Evolutionary conservation across 2,113 vertebrate species (phyloP).

Genomic region (Todiramphus chloris): DNA sequence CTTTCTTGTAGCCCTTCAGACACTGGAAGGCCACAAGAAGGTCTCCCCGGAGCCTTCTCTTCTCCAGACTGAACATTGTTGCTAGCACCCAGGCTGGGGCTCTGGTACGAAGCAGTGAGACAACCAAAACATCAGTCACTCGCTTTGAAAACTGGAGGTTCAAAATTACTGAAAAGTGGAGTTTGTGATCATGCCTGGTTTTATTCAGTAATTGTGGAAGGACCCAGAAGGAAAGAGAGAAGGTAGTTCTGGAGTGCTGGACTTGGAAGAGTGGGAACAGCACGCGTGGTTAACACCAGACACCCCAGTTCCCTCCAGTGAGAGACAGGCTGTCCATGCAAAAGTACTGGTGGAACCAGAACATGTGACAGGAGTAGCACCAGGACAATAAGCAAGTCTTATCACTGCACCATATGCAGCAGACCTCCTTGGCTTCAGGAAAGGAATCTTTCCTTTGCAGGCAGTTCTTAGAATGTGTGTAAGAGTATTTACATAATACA

Average conservation of each 20-base stretch:
- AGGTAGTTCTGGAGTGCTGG: neutral
- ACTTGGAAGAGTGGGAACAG: neutral
- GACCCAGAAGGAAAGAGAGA: neutral
- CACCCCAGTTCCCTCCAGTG: neutral
- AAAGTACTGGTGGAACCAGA: neutral
- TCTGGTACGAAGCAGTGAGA: neutral
- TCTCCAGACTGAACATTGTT: neutral
- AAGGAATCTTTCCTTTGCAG: neutral
- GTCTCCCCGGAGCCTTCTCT: too few species aligned
- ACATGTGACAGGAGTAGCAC: neutral
- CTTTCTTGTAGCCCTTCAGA: too few species aligned
- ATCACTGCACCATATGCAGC: constrained; percentile 7
- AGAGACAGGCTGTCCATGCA: neutral
- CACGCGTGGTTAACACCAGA: neutral
- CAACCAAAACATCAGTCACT: fast-evolving
- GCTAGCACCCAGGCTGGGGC: neutral
- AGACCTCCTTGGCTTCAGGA: neutral
- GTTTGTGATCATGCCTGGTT: neutral
- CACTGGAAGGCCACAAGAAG: too few species aligned
- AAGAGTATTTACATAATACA: neutral
- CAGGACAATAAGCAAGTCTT: neutral
- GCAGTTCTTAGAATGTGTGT: neutral
- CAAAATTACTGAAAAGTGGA: neutral
- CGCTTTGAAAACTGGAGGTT: neutral
- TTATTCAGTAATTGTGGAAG: neutral